phyloP scores from a whole-genome alignment of 2,888 invertebrate species.

The Torymus texanus region DNA sequence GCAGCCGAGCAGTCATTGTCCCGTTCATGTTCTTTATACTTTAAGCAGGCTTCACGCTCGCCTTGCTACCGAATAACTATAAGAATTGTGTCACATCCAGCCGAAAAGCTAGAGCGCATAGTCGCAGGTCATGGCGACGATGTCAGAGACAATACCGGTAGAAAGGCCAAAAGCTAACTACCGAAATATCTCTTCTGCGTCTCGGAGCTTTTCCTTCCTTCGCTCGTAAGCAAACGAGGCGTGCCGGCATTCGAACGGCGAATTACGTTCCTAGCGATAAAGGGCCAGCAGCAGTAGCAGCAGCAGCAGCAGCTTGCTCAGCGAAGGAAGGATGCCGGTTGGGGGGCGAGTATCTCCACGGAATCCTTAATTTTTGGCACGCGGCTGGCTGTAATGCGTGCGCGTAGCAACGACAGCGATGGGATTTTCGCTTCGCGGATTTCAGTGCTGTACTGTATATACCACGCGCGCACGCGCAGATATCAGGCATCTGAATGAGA shows the following conservation, averaged over 20 bases:
- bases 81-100: slow-evolving; percentile 32
- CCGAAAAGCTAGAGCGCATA: slow-evolving; percentile 8
- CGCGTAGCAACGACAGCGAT: background rate
- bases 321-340: too few species aligned
- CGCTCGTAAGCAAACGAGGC: slow-evolving; percentile 44
- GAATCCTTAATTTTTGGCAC: slow-evolving; percentile 65
- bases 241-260: slow-evolving; percentile 67
- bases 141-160: too few species aligned
- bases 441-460: background rate
- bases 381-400: background rate
- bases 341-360: slow-evolving; percentile 46
- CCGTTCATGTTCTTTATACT: background rate
- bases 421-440: background rate
- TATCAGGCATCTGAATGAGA: too few species aligned
- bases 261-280: slow-evolving; percentile 65
- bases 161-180: slow-evolving; percentile 56
- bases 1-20: background rate
- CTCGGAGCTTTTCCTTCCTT: slow-evolving; percentile 48
- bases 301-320: background rate
- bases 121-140: background rate
- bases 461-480: background rate
- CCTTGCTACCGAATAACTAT: background rate
- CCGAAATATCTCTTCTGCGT: slow-evolving; percentile 67
- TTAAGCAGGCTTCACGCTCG: slow-evolving; percentile 8
- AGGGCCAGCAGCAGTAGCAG: slow-evolving; percentile 33